Evolutionary conservation across 2,888 invertebrate species (phyloP), one percentile per base, ranked within the genome.

Genomic region (Nomada goodeniana): DNA sequence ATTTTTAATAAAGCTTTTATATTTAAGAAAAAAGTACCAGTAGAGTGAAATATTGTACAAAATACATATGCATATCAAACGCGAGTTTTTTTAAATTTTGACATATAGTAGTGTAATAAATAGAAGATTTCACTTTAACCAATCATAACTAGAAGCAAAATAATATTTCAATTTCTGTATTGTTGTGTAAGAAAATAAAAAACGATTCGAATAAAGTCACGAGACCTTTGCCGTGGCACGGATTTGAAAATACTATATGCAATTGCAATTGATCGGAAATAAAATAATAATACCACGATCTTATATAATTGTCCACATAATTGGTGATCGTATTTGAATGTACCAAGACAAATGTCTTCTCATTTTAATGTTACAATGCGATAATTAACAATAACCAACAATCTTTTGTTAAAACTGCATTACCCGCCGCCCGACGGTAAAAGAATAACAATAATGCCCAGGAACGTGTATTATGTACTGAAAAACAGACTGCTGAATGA

Each of bases 181-280:
- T 67, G 4, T n/a, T 29, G 13, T 18, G 29, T n/a, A 13, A 18
- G n/a, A 29, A 53, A 47, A 11, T 61, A 36, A 0, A 1, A 44
- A 60, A 60, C 18, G 20, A 47, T 59, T 60, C 10, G 50, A 70
- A 63, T n/a, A 36, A 23, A 18, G 4, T 53, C 29, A 55, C 10
- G 2, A 2, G 10, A 5, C 23, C 13, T 10, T 57, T 9, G 2
- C n/a, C 18, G 50, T 50, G 61, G 36, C 76, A 50, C 70, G 36
- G 57, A 13, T 57, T 70, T 63, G 11, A 20, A 76, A 76, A 53
- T 55, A 13, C 15, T 15, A 7, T 65, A 1, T 50, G 15, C 20
- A 18, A 20, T 52, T 20, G 5, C 36, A 57, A 18, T 15, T 59
- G 13, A 47, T 4, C n/a, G 44, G 15, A 26, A 55, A 44, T 10